Evolutionary conservation across 2,113 vertebrate species (phyloP).

Genomic region (Alouatta palliata): DNA sequence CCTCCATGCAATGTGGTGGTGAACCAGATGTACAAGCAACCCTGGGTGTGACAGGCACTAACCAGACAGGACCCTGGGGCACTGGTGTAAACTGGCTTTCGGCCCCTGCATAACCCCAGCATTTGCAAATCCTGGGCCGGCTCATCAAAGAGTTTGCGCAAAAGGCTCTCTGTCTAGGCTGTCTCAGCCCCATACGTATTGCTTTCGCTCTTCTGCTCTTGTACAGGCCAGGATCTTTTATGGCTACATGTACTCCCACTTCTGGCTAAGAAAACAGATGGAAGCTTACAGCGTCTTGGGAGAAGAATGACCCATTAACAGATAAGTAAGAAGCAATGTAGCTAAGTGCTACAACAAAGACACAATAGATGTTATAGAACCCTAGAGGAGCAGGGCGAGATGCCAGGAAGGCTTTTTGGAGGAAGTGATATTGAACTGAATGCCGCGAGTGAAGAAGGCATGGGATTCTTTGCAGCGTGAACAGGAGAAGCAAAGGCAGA

Average conservation of each 20-base stretch:
- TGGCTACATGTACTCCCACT: background rate
- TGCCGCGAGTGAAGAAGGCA: background rate
- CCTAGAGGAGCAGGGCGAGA: background rate
- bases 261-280: background rate
- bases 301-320: background rate
- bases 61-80: background rate
- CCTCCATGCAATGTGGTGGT: no score
- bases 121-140: background rate
- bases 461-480: background rate
- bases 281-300: background rate
- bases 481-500: background rate
- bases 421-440: background rate
- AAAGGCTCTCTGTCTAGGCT: background rate
- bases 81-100: background rate
- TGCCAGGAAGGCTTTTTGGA: background rate
- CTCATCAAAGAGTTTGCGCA: background rate
- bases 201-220: background rate
- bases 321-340: background rate
- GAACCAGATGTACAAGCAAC: background rate
- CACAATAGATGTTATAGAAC: background rate
- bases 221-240: background rate
- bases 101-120: no score
- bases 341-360: background rate
- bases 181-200: accelerated
- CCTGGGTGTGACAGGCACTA: no score